Evolutionary conservation across 2,888 invertebrate genomes (phyloP).

Genomic region (Amorpha juglandis): DNA sequence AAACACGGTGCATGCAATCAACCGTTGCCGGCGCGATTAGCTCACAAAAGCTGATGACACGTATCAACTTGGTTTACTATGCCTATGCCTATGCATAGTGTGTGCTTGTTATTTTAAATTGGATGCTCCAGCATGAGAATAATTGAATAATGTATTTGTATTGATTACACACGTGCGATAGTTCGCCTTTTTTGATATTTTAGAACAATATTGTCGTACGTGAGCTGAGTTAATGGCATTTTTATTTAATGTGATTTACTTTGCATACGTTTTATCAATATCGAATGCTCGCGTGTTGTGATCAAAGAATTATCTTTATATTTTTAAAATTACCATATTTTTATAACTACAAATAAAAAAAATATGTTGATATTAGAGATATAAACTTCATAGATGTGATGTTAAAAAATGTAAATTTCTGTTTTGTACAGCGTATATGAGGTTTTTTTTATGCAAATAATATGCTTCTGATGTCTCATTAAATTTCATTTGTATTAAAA

Average conservation of each 20-base stretch:
- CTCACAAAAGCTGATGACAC: constrained; percentile 70
- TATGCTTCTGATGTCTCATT: no score
- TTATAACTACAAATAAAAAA: no score
- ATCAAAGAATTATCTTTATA: background rate
- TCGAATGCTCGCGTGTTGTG: background rate
- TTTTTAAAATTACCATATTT: background rate
- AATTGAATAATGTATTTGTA: constrained; percentile 48
- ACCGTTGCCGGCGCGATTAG: constrained; percentile 69
- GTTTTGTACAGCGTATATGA: no score
- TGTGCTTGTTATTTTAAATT: constrained; percentile 75
- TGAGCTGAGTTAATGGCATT: background rate
- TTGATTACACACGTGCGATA: constrained; percentile 41
- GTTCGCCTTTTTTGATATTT: constrained; percentile 34
- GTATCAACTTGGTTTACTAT: constrained; percentile 64
- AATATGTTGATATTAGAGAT: background rate
- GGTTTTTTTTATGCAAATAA: no score
- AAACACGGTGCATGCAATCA: constrained; percentile 71
- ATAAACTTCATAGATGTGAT: background rate
- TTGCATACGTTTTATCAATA: constrained; percentile 6
- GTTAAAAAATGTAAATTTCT: background rate
- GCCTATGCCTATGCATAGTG: constrained; percentile 57
- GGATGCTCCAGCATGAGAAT: constrained; percentile 52
- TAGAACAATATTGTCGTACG: constrained; percentile 27
- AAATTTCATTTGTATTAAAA: no score
- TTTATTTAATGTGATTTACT: constrained; percentile 6